Evolutionary conservation across 1,140 invertebrate species (phyloP).

Genomic region (Heterodera carotae): DNA sequence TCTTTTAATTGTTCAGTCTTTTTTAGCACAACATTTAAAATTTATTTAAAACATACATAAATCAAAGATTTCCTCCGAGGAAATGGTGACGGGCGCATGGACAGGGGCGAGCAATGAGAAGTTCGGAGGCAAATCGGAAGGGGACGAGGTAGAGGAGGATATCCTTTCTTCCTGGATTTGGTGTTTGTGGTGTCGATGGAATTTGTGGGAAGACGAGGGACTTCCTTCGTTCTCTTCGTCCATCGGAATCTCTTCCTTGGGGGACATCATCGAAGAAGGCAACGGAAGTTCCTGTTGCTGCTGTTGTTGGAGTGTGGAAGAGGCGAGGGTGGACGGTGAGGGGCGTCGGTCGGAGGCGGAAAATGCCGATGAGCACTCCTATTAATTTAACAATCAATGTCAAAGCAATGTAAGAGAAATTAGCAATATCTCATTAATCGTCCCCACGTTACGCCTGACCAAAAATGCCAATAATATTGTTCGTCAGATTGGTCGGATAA

Average conservation of each 20-base stretch:
- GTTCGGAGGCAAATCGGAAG: conserved; percentile 37
- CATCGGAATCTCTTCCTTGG: conserved; percentile 19
- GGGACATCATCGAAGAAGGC: conserved; percentile 27
- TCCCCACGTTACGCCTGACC: no score
- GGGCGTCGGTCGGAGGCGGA: background rate
- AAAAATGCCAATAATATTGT: no score
- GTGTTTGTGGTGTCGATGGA: conserved; percentile 19
- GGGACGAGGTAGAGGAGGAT: conserved; percentile 24
- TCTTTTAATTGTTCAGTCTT: no score
- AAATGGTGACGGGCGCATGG: conserved; percentile 55
- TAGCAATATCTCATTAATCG: no score
- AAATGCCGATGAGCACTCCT: background rate
- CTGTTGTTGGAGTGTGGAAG: background rate
- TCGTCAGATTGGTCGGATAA: background rate
- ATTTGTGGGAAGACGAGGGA: conserved; percentile 20
- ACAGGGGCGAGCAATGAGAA: conserved; percentile 57
- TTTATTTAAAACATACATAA: conserved; percentile 10
- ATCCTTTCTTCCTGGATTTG: conserved; percentile 31
- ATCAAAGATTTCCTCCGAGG: conserved; percentile 52
- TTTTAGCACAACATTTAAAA: no score
- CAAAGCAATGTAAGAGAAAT: no score
- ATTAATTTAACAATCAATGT: background rate
- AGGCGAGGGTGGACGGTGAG: background rate
- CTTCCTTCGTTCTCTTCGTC: conserved; percentile 10
- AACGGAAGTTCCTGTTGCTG: conserved; percentile 10